Evolutionary conservation across 37 sponge, comb jelly and placozoan species (phyloP).

Genomic region (Amphimedon queenslandica): DNA sequence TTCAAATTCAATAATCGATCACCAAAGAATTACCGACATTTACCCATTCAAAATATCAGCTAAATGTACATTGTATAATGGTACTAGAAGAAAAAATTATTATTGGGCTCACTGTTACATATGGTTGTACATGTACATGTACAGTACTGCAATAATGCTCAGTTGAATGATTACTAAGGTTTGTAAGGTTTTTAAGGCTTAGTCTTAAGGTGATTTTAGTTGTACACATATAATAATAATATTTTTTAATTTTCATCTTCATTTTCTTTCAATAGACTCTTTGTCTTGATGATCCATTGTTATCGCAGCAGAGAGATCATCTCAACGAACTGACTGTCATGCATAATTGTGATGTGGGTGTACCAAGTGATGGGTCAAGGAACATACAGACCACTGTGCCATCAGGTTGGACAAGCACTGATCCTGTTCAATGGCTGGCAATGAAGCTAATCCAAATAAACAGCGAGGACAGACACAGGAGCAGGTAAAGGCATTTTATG

Average conservation of each 20-base stretch:
- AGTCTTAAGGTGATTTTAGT: not conserved
- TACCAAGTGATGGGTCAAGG: not conserved
- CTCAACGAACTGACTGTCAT: constrained; percentile 17
- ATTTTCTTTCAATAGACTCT: constrained; percentile 4
- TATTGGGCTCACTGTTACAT: too few relatives aligned
- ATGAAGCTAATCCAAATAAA: constrained; percentile 61
- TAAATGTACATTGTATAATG: too few relatives aligned
- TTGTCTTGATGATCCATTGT: constrained; percentile 45
- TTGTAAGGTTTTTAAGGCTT: not conserved
- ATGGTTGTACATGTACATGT: too few relatives aligned
- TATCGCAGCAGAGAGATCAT: constrained; percentile 26
- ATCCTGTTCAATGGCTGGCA: constrained; percentile 51
- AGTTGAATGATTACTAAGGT: not conserved
- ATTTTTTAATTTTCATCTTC: not conserved
- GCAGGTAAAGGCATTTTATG: too few relatives aligned
- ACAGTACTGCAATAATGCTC: too few relatives aligned
- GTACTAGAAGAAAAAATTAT: too few relatives aligned
- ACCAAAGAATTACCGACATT: too few relatives aligned
- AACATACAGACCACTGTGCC: not conserved
- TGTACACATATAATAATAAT: not conserved
- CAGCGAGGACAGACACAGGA: constrained; percentile 31
- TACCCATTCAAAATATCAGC: too few relatives aligned
- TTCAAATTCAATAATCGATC: too few relatives aligned
- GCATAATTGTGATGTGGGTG: constrained; percentile 21
- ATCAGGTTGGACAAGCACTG: not conserved